Percentiles rank a stretch among this genome's conserved stretches.
Conservation (phyloP, 2,113 vertebrate genomes). For the Ptychochromis oligacanthus region DNA sequence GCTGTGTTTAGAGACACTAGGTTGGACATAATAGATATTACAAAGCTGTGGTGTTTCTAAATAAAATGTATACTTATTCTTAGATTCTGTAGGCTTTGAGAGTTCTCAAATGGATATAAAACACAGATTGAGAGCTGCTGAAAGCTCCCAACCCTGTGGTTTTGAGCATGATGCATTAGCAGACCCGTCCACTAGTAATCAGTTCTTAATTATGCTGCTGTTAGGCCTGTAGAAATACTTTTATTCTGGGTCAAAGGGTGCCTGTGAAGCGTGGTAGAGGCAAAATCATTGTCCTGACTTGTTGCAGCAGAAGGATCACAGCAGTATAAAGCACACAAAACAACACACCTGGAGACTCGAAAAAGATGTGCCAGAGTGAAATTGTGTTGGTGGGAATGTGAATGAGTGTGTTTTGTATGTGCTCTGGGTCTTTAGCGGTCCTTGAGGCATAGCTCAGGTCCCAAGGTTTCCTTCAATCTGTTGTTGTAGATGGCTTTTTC, state of each 20-base stretch:
- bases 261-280: constrained; percentile 9
- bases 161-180: constrained; percentile 16
- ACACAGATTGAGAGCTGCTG: background rate
- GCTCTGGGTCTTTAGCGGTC: background rate
- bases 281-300: constrained; percentile 40
- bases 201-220: constrained; percentile 65
- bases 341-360: background rate
- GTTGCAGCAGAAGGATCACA: constrained; percentile 37
- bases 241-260: constrained; percentile 50
- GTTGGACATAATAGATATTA: background rate
- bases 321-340: background rate
- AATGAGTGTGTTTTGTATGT: background rate
- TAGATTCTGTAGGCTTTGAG: background rate
- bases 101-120: background rate
- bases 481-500: constrained; percentile 40
- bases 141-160: background rate
- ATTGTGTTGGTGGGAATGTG: background rate
- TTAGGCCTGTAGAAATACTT: constrained; percentile 51
- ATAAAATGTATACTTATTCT: background rate
- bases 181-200: constrained; percentile 44
- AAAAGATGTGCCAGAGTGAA: background rate
- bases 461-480: constrained; percentile 42
- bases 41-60: background rate
- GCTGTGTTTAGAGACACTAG: background rate
- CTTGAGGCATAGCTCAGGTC: constrained; percentile 1